A percentile compares a stretch with the other conserved stretches of the same genome.
Conservation (phyloP, 2,113 vertebrate genomes). For the Otis tarda region DNA sequence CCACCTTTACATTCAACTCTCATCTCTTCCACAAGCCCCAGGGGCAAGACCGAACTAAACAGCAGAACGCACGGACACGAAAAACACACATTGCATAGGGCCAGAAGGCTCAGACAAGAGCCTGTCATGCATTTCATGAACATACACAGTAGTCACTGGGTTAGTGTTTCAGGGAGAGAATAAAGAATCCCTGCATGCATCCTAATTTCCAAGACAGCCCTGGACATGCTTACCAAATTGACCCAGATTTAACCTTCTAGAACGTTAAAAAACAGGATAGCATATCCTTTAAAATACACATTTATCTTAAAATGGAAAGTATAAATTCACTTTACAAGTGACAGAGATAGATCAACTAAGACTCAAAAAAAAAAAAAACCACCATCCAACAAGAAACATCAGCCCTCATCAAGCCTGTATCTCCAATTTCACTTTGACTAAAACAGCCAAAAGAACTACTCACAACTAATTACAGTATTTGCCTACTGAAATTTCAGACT, state of each 20-base stretch:
- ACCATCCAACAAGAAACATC: background rate
- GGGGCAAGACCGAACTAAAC: background rate
- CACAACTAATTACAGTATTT: background rate
- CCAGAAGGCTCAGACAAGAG: conserved; percentile 40
- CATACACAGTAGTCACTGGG: background rate
- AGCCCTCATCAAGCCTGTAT: background rate
- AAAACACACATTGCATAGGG: conserved; percentile 1
- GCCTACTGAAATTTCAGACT: background rate
- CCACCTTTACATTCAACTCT: background rate
- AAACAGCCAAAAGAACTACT: background rate
- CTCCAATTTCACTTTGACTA: background rate
- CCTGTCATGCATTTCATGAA: background rate
- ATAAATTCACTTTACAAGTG: background rate
- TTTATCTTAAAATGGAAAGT: background rate
- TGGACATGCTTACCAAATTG: background rate
- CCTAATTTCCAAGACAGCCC: background rate
- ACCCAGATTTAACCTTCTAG: background rate
- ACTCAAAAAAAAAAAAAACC: background rate
- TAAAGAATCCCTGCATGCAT: background rate
- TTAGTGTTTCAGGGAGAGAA: background rate
- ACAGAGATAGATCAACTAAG: background rate
- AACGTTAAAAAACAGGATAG: background rate
- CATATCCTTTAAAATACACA: background rate
- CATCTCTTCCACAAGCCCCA: background rate
- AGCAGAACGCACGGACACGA: background rate